Evolutionary conservation across 2,797 vertebrate species (phyloP), one percentile per base, ranked within the genome.

Genomic region (Channa striata): DNA sequence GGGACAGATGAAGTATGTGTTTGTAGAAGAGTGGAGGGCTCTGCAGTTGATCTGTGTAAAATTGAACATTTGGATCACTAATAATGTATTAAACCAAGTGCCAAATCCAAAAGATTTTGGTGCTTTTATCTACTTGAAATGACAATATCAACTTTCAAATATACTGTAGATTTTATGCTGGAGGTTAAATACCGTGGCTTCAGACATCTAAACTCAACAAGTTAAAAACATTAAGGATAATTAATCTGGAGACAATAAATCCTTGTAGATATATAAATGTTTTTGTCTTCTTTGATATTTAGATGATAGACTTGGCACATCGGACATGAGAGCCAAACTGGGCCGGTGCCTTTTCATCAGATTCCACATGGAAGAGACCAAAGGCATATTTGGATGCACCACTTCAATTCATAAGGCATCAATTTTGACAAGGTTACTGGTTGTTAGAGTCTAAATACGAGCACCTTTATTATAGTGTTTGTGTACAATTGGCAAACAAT

Each of bases 1-100:
- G 67, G 66, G 81, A 76, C 77, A 77, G 87, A 89, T 82, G 77
- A 84, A 64, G 75, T 62, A 16, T 71, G 74, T 85, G 78, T 84
- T 70, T 77, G 66, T 33, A 68, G 37, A 59, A 44, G 34, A 30
- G 19, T 46, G 30, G 30, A 4, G 44, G 50, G 58, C 39, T 30
- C 23, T 39, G 7, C 47, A 11, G 11, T 16, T 25, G 19, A 52
- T 75, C 6, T 67, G 23, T 60, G 11, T 42, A 11, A 70, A 47
- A 60, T 23, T 39, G 2, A 13, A 13, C 39, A 43, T 43, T n/a
- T 43, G 6, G 4, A n/a, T n/a, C 14, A 40, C 4, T 40, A 11
- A 6, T 37, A 12, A 9, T 37, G 36, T n/a, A n/a, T n/a, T n/a
- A n/a, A n/a, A n/a, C n/a, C n/a, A n/a, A n/a, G n/a, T n/a, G n/a